Conservation (phyloP, 2,888 invertebrate species). For the Galeopsomyia nigrocyanea region DNA sequence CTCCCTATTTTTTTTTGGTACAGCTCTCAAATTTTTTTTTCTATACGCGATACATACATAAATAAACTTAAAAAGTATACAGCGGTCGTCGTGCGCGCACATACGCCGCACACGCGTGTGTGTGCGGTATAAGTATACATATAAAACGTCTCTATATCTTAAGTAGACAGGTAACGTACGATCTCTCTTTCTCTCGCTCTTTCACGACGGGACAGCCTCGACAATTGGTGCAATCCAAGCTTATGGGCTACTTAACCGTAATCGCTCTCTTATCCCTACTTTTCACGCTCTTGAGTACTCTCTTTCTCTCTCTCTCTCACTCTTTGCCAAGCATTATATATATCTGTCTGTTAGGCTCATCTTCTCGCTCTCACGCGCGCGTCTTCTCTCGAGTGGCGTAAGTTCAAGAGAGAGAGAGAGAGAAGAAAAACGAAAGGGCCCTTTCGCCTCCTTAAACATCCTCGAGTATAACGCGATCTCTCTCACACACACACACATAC, state of each 20-base stretch:
- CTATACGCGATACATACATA: too few species aligned
- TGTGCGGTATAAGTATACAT: constrained; percentile 35
- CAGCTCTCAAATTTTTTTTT: constrained; percentile 33
- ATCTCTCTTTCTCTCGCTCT: not conserved
- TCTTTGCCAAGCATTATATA: not conserved
- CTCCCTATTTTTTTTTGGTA: constrained; percentile 53
- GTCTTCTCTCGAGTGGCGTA: not conserved
- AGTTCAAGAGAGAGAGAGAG: too few species aligned
- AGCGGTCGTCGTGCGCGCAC: not conserved
- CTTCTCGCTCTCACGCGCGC: constrained; percentile 21
- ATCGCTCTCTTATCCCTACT: not conserved
- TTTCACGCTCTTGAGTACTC: too few species aligned
- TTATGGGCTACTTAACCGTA: constrained; percentile 4
- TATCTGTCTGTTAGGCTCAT: constrained; percentile 13
- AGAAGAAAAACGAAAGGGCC: too few species aligned
- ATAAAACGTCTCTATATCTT: constrained; percentile 17
- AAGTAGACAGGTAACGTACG: constrained; percentile 38
- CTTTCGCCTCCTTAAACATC: too few species aligned
- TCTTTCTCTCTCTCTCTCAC: not conserved
- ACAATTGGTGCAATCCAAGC: constrained; percentile 18
- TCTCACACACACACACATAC: too few species aligned
- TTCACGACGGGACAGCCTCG: constrained; percentile 6
- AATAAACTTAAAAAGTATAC: too few species aligned
- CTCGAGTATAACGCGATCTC: too few species aligned
- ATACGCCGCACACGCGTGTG: too few species aligned